Conservation (phyloP, 2,797 vertebrate genomes). For the Clarias fuscus region DNA sequence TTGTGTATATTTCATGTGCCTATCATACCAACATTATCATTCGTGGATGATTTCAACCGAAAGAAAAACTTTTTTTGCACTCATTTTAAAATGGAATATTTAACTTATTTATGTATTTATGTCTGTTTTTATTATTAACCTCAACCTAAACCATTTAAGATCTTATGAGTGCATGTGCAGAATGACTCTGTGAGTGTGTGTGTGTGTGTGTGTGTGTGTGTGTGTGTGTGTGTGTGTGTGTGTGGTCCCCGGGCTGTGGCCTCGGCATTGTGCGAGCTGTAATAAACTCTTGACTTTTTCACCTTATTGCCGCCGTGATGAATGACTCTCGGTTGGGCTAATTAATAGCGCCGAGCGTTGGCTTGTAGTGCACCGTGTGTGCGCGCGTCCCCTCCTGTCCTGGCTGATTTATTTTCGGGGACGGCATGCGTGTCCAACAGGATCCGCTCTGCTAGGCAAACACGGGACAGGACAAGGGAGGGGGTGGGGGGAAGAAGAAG, state of each 20-base stretch:
- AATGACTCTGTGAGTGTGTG: not conserved
- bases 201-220: slow-evolving; percentile 39
- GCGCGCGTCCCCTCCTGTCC: slow-evolving; percentile 67
- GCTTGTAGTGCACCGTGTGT: slow-evolving; percentile 65
- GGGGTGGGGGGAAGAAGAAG: not conserved
- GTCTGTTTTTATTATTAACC: slow-evolving; percentile 36
- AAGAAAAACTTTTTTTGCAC: slow-evolving; percentile 21
- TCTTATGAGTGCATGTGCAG: slow-evolving; percentile 21
- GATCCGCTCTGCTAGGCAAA: slow-evolving; percentile 23
- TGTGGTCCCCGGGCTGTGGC: slow-evolving; percentile 28
- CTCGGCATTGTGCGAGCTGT: slow-evolving; percentile 63
- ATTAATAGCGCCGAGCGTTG: slow-evolving; percentile 71
- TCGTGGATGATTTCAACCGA: not conserved
- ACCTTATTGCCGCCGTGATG: slow-evolving; percentile 75
- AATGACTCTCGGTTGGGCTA: slow-evolving; percentile 73
- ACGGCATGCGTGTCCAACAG: slow-evolving; percentile 46
- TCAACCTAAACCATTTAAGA: not conserved
- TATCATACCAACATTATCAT: not conserved
- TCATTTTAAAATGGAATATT: slow-evolving; percentile 33
- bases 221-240: slow-evolving; percentile 52
- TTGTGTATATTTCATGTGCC: slow-evolving; percentile 27
- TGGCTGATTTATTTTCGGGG: slow-evolving; percentile 71
- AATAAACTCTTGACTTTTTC: slow-evolving; percentile 83
- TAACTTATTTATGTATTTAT: slow-evolving; percentile 38
- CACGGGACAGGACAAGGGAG: not conserved